Percentiles rank a stretch among this genome's conserved stretches.
Evolutionary conservation across 1,140 invertebrate species (phyloP).

Genomic region (Drosophila carrolli): DNA sequence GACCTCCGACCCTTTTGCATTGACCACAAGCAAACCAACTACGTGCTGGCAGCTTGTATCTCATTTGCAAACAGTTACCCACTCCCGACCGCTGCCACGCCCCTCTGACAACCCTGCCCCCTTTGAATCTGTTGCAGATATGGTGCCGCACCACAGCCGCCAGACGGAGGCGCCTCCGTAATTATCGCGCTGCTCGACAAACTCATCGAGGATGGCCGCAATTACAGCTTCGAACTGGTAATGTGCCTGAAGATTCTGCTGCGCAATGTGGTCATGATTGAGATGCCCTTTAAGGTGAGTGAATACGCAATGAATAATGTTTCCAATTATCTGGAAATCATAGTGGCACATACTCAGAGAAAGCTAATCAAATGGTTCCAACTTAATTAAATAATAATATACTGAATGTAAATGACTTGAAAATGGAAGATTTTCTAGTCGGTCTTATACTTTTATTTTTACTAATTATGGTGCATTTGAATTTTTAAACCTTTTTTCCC

Average conservation of each 20-base stretch:
- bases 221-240: slow-evolving; percentile 88
- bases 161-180: slow-evolving; percentile 77
- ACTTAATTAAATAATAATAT: neutral
- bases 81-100: slow-evolving; percentile 39
- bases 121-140: slow-evolving; percentile 70
- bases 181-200: slow-evolving; percentile 86
- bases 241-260: slow-evolving; percentile 89
- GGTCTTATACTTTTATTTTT: neutral
- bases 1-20: slow-evolving; percentile 13
- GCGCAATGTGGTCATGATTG: slow-evolving; percentile 86
- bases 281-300: slow-evolving; percentile 83
- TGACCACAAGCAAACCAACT: slow-evolving; percentile 44
- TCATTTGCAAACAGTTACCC: slow-evolving; percentile 50
- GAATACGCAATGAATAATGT: neutral
- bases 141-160: slow-evolving; percentile 77
- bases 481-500: no score
- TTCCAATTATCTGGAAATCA: neutral
- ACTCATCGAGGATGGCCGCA: slow-evolving; percentile 87
- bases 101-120: slow-evolving; percentile 29
- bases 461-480: neutral
- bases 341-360: neutral
- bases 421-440: no score
- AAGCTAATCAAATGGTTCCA: neutral
- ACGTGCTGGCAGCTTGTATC: slow-evolving; percentile 48
- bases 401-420: no score